Evolutionary conservation across 2,113 vertebrate species (phyloP), one percentile per base, ranked within the genome.

Genomic region (Clarias macrocephalus): DNA sequence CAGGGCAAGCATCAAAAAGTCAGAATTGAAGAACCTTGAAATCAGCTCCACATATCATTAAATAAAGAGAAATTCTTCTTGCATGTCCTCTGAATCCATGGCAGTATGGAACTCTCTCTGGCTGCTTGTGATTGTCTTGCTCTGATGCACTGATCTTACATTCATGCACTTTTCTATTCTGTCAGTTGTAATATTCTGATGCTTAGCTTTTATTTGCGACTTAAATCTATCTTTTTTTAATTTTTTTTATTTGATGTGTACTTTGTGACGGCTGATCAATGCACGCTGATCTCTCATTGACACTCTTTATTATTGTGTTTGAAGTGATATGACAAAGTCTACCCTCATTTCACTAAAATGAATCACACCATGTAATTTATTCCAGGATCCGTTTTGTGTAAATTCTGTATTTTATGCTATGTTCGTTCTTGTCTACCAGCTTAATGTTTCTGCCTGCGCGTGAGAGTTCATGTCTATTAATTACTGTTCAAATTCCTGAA

Each of bases 71-170:
- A 62, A 60, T 8, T 25, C 59, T 59, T 81, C n/a, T 70, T 72
- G 8, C 65, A 7, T 86, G 60, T 82, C 79, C 57, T 83, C 70
- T 82, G 89, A 88, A 90, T 94, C 93, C 93, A 92, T 94, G 92
- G 91, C 87, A 86, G 85, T 89, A 88, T 85, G 85, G 82, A 66
- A 87, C 54, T 65, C 59, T 63, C 89, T 91, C 89, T 92, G 86
- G 80, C 89, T 93, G 89, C 76, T 88, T 90, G 88, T 90, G 76
- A 82, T 25, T 88, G 88, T 92, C 73, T 84, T 80, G 83, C 91
- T 86, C 83, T 87, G 30, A 89, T 87, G 79, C 88, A 88, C 48
- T 60, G 68, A 86, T 90, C 56, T 62, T 88, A 85, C 87, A 73
- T 91, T 85, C 59, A 76, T 88, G 1, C 84, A 83, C 75, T 89